Conservation (phyloP, 2,888 invertebrate genomes). For the Hirtodrosophila confusa region DNA sequence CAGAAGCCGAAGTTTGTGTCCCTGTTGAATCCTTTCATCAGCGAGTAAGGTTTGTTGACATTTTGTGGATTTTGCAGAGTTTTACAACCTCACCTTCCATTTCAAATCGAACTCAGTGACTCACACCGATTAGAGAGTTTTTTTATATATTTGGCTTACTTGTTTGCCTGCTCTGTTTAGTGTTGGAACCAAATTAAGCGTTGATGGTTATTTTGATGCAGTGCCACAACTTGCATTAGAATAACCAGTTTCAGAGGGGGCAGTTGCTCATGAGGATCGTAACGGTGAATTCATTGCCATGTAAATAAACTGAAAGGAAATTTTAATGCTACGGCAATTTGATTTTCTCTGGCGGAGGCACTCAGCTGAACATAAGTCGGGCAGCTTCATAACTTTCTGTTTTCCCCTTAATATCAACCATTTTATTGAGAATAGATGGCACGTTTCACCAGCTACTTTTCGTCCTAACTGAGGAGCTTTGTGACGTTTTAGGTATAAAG, state of each 20-base stretch:
- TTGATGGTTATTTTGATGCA: constrained; percentile 12
- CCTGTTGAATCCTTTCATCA: constrained; percentile 13
- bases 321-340: constrained; percentile 16
- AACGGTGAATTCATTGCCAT: constrained; percentile 32
- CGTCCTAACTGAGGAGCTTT: too few species aligned
- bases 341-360: constrained; percentile 23
- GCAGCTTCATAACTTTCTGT: constrained; percentile 2
- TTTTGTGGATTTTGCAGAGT: constrained; percentile 7
- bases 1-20: constrained; percentile 23
- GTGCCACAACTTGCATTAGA: constrained; percentile 17
- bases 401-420: not conserved
- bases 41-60: constrained; percentile 34
- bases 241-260: not conserved
- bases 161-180: too few species aligned
- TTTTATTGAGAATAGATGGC: too few species aligned
- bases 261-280: not conserved
- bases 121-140: not conserved
- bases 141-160: constrained; percentile 5
- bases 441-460: too few species aligned
- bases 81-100: too few species aligned
- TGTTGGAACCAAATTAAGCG: too few species aligned
- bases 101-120: constrained; percentile 8
- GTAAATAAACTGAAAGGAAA: constrained; percentile 21
- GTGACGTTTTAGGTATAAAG: too few species aligned
- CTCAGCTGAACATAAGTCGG: constrained; percentile 18